phyloP scores from a whole-genome alignment of 2,888 invertebrate genomes.

The Mesorhabditis belari region DNA sequence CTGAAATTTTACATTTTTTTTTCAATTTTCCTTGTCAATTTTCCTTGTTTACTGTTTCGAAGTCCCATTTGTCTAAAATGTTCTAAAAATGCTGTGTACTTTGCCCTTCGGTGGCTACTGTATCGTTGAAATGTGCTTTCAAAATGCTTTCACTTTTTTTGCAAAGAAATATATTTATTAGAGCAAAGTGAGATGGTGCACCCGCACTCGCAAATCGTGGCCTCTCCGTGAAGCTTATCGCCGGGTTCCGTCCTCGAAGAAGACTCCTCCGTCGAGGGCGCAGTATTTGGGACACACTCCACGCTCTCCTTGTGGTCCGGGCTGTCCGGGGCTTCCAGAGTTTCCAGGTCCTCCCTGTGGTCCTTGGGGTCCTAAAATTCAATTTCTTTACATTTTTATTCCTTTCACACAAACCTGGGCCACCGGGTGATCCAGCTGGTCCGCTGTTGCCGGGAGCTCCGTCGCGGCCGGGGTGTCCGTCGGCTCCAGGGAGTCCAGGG shows the following conservation, averaged over 20 bases:
- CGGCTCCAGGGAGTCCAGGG: conserved; percentile 38
- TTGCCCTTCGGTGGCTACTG: no score
- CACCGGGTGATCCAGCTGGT: conserved; percentile 42
- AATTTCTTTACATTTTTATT: no score
- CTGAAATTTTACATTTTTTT: no score
- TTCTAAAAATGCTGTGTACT: no score
- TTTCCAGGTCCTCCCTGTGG: conserved; percentile 28
- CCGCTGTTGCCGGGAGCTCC: conserved; percentile 42
- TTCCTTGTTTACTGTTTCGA: no score
- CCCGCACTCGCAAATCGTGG: background rate
- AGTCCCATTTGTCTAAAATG: no score
- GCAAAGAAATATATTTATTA: no score
- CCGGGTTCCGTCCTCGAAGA: conserved; percentile 33
- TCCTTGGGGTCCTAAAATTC: conserved; percentile 41
- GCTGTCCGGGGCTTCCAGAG: conserved; percentile 37
- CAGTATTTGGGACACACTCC: conserved; percentile 19
- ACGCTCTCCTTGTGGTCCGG: conserved; percentile 40
- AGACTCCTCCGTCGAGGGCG: conserved; percentile 33
- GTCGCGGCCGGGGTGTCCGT: conserved; percentile 47
- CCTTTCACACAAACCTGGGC: no score
- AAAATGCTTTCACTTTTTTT: no score
- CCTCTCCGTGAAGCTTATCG: conserved; percentile 5
- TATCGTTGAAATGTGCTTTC: no score
- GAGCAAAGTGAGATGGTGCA: background rate
- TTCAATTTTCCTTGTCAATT: no score